Evolutionary conservation across 2,113 vertebrate genomes (phyloP), one percentile per base, ranked within the genome.

Genomic region (Anguilla rostrata): DNA sequence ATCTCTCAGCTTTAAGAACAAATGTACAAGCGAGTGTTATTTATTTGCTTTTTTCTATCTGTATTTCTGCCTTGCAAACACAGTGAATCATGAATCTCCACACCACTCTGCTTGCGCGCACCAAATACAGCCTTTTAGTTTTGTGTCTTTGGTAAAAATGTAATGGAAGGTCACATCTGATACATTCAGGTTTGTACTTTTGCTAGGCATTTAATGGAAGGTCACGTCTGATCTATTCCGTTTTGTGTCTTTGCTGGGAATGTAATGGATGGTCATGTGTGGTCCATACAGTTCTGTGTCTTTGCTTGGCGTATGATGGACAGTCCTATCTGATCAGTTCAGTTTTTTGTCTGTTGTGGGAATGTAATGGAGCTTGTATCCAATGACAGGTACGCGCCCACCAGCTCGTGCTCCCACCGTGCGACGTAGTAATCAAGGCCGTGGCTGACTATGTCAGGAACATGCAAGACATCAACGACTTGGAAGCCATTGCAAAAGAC

Each of bases 401-500:
- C 92, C 98, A 99, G 93, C 95, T 99, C 80, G 97, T 99, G 90
- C 95, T 99, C 90, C 97, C 98, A 0, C 98, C 98, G 0, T 99
- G 98, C 41, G 98, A 99, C 53, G 98, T 99, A 22, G 98, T 99
- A 82, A 99, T 99, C 94, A 97, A 98, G 95, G 98, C 97, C 0
- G 98, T 98, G 83, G 97, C 98, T 1, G 97, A 97, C 91, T 99
- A 98, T 8, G 97, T 99, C 87, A 97, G 97, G 83, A 97, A 96
- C 90, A 96, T 99, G 92, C 96, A 96, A 84, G 97, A 98, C 91
- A 95, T 97, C 87, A 93, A 92, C 80, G 96, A 99, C 94, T 93
- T 99, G 95, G 97, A 99, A 92, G 95, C 97, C 91, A 97, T 98
- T 88, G 96, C 97, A 87, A 97, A 96, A 94, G 97, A 99, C 94